phyloP scores from a whole-genome alignment of 2,113 vertebrate genomes.

The Albula glossodonta region DNA sequence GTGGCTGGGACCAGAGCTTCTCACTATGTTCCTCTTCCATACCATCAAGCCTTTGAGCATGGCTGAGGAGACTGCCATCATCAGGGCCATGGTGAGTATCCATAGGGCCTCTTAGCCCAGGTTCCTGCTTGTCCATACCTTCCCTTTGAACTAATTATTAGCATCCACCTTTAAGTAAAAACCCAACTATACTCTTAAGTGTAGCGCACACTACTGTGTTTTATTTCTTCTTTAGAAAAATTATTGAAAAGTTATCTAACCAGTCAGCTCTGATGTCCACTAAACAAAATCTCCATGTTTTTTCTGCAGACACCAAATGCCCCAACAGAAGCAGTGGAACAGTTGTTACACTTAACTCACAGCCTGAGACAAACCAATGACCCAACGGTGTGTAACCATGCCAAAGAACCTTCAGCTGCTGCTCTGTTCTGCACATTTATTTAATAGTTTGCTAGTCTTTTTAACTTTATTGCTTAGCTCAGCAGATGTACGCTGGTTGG shows the following conservation, averaged over 20 bases:
- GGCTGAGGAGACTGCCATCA: slow-evolving; percentile 82
- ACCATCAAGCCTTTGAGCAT: slow-evolving; percentile 75
- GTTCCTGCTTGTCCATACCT: too few species aligned
- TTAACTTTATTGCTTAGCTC: not conserved
- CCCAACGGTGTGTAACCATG: slow-evolving; percentile 74
- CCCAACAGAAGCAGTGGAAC: slow-evolving; percentile 77
- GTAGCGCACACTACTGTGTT: too few species aligned
- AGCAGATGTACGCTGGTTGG: not conserved
- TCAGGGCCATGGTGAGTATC: slow-evolving; percentile 81
- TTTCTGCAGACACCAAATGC: slow-evolving; percentile 75
- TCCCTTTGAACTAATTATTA: too few species aligned
- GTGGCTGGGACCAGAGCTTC: slow-evolving; percentile 90
- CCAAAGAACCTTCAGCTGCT: not conserved
- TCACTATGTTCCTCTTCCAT: slow-evolving; percentile 94
- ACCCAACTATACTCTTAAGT: too few species aligned
- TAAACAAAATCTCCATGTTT: not conserved
- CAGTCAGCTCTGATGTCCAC: too few species aligned
- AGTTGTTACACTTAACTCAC: slow-evolving; percentile 84
- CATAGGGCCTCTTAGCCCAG: not conserved
- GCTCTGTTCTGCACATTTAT: not conserved
- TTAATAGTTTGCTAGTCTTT: not conserved
- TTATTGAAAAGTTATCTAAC: too few species aligned
- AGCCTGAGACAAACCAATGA: slow-evolving; percentile 83
- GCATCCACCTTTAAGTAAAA: too few species aligned
- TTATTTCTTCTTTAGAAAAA: too few species aligned